These are phyloP conservation scores for Drosophila biarmipes DNA, from an alignment of 1,140 invertebrate species.

Conservation along the genomic window DNA sequence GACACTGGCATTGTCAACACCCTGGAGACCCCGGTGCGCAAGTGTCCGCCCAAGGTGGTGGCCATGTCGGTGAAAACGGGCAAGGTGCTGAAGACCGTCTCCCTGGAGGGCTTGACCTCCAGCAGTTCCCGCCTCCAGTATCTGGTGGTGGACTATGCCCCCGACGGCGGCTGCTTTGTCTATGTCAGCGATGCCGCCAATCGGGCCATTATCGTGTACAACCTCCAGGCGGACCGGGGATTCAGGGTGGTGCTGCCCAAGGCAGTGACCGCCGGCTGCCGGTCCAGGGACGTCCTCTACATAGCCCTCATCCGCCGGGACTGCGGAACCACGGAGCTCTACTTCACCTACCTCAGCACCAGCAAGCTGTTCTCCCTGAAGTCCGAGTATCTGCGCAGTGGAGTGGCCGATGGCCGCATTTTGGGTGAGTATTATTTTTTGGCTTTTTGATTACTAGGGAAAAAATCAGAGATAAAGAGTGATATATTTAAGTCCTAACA, in stretches of 20 bases:
- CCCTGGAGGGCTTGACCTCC: constrained; percentile 85
- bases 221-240: constrained; percentile 86
- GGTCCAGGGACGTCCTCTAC: constrained; percentile 86
- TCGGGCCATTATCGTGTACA: constrained; percentile 87
- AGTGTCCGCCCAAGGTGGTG: constrained; percentile 86
- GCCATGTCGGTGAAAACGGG: constrained; percentile 86
- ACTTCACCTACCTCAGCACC: constrained; percentile 87
- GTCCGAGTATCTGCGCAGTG: constrained; percentile 86
- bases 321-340: constrained; percentile 85
- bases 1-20: constrained; percentile 87
- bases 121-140: constrained; percentile 86
- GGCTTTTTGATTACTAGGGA: background rate
- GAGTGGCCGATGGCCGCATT: constrained; percentile 85
- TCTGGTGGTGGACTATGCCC: constrained; percentile 86
- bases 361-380: constrained; percentile 86
- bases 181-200: constrained; percentile 88
- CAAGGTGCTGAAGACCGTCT: constrained; percentile 86
- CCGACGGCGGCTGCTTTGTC: constrained; percentile 85
- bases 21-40: constrained; percentile 85
- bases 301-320: constrained; percentile 85
- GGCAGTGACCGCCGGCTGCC: constrained; percentile 83
- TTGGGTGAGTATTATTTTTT: constrained; percentile 62
- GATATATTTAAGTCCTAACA: too few relatives aligned
- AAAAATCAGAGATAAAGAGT: too few relatives aligned
- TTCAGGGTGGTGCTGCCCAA: constrained; percentile 87